Percentiles rank a stretch among this genome's conserved stretches.
Evolutionary conservation across 2,797 vertebrate species (phyloP).

Genomic region (Manis crassicaudata): DNA sequence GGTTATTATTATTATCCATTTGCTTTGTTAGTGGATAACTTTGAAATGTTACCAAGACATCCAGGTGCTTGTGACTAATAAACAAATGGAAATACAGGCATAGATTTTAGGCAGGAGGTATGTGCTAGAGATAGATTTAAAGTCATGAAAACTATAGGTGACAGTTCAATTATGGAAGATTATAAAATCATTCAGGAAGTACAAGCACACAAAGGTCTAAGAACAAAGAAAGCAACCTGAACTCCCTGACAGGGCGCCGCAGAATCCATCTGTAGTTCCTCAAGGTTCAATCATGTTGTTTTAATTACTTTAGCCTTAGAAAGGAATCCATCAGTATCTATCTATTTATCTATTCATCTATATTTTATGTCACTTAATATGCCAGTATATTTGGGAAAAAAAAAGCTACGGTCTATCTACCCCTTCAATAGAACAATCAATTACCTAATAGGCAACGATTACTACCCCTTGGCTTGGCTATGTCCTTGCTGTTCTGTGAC

Average conservation of each 20-base stretch:
- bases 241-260: not conserved
- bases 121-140: not conserved
- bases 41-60: not conserved
- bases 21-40: not conserved
- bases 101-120: not conserved
- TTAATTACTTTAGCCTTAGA: conserved; percentile 7
- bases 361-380: not conserved
- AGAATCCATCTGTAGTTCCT: not conserved
- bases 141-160: not conserved
- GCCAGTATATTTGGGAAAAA: not conserved
- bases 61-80: not conserved
- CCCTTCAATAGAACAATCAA: not conserved
- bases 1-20: not conserved
- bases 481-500: not conserved
- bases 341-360: not conserved
- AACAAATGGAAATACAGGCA: not conserved
- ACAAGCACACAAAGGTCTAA: not conserved
- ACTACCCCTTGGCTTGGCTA: not conserved
- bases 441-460: not conserved
- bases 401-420: not conserved
- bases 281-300: not conserved
- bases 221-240: not conserved
- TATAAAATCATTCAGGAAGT: not conserved
- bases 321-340: not conserved
- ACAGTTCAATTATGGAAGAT: not conserved